phyloP scores from a whole-genome alignment of 2,113 vertebrate species.

The Chaetura pelagica region DNA sequence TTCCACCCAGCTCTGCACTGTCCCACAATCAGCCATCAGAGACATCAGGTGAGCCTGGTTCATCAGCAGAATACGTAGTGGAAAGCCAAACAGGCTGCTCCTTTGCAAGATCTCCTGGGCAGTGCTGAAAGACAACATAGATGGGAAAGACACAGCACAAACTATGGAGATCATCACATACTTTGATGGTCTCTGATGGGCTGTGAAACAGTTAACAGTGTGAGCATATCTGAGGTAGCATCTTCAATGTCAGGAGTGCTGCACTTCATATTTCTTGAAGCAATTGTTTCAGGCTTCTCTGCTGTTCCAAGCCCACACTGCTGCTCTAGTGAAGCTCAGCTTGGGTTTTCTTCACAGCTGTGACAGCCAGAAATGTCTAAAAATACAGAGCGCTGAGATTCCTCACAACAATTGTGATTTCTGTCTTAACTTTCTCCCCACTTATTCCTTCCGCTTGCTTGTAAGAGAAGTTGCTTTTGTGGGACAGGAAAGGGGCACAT shows the following conservation, averaged over 20 bases:
- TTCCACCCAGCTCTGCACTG: neutral
- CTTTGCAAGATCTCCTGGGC: neutral
- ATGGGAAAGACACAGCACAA: neutral
- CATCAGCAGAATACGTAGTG: neutral
- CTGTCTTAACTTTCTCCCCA: neutral
- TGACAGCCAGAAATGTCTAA: constrained; percentile 52
- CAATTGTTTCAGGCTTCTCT: constrained; percentile 58
- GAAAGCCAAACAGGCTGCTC: neutral
- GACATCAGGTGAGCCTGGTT: neutral
- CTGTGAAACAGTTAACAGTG: constrained; percentile 33
- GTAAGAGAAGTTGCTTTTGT: neutral
- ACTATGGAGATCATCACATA: neutral
- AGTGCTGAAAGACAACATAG: fast-evolving
- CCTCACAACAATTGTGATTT: constrained; percentile 18
- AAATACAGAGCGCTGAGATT: constrained; percentile 40
- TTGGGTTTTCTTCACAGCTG: constrained; percentile 66
- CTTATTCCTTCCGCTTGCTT: neutral
- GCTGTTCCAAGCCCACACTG: constrained; percentile 15
- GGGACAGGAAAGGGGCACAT: neutral
- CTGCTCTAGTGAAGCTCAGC: constrained; percentile 40
- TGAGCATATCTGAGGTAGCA: constrained; percentile 20
- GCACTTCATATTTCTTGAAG: constrained; percentile 56
- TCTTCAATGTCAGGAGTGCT: constrained; percentile 34
- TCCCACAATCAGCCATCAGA: neutral
- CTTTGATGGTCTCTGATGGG: neutral